Conservation (phyloP, 2,888 invertebrate genomes). For the Cataglyphis altisquamis region DNA sequence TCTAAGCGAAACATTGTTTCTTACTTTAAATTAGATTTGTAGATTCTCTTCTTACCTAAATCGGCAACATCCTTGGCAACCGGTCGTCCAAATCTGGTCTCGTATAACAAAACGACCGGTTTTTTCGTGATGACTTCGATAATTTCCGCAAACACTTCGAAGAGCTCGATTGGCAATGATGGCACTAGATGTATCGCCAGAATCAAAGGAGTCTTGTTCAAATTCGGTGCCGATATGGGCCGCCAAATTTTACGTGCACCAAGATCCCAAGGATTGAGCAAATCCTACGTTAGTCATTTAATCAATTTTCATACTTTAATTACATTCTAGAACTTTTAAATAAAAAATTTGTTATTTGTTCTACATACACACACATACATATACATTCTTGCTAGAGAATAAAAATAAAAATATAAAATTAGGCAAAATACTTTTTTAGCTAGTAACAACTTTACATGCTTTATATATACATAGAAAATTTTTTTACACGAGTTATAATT, state of each 20-base stretch:
- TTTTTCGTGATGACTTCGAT: slow-evolving; percentile 78
- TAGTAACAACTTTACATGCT: not conserved
- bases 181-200: slow-evolving; percentile 81
- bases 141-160: slow-evolving; percentile 79
- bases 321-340: not conserved
- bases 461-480: not conserved
- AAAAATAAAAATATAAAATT: not conserved
- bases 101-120: slow-evolving; percentile 78
- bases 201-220: slow-evolving; percentile 77
- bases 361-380: too few relatives aligned
- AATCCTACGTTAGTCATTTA: slow-evolving; percentile 58
- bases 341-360: not conserved
- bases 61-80: slow-evolving; percentile 78
- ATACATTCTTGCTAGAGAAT: not conserved
- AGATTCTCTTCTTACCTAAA: slow-evolving; percentile 73
- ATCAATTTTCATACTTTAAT: not conserved
- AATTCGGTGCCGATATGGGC: slow-evolving; percentile 67
- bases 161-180: slow-evolving; percentile 79
- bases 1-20: not conserved
- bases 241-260: slow-evolving; percentile 75
- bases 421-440: not conserved
- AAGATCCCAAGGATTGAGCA: slow-evolving; percentile 67
- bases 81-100: slow-evolving; percentile 76
- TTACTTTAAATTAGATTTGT: not conserved
- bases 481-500: not conserved